These are phyloP conservation scores for Lagria hirta DNA, from an alignment of 2,888 invertebrate species.

Conservation along the genomic window DNA sequence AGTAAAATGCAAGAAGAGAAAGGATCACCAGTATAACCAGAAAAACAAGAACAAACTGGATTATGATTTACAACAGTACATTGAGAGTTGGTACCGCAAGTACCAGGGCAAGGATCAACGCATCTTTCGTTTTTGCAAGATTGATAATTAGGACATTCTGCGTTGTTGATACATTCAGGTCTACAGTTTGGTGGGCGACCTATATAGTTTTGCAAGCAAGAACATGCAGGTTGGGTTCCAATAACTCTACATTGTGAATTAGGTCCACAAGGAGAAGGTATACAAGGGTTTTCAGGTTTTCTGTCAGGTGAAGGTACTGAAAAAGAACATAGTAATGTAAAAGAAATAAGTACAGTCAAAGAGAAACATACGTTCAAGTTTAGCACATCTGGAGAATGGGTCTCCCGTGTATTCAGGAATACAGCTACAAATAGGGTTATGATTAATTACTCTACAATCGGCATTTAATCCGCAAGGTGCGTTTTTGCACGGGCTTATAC, in stretches of 20 bases:
- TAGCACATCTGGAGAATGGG: constrained; percentile 61
- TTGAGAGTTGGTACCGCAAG: constrained; percentile 77
- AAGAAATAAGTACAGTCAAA: constrained; percentile 15
- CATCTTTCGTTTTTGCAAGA: constrained; percentile 82
- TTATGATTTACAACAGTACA: constrained; percentile 84
- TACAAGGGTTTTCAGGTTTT: constrained; percentile 66
- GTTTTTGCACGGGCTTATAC: constrained; percentile 62
- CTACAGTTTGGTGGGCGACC: constrained; percentile 85
- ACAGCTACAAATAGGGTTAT: constrained; percentile 70
- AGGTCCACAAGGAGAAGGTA: constrained; percentile 81
- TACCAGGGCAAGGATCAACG: constrained; percentile 78
- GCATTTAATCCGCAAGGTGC: constrained; percentile 65
- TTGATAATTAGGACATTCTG: constrained; percentile 79
- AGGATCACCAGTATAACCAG: constrained; percentile 82
- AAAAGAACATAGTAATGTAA: constrained; percentile 30
- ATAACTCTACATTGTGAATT: constrained; percentile 80
- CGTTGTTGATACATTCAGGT: constrained; percentile 78
- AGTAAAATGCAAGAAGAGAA: constrained; percentile 57
- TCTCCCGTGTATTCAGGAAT: constrained; percentile 64
- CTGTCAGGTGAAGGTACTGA: constrained; percentile 53
- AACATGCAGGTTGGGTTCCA: constrained; percentile 81
- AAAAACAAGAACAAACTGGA: constrained; percentile 77
- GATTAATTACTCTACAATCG: constrained; percentile 67
- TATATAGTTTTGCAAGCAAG: constrained; percentile 76
- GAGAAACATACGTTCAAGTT: constrained; percentile 43